A percentile compares a stretch with the other conserved stretches of the same genome.
These are phyloP conservation scores for Trichechus manatus DNA, from an alignment of 2,113 vertebrate species.

Conservation along the genomic window DNA sequence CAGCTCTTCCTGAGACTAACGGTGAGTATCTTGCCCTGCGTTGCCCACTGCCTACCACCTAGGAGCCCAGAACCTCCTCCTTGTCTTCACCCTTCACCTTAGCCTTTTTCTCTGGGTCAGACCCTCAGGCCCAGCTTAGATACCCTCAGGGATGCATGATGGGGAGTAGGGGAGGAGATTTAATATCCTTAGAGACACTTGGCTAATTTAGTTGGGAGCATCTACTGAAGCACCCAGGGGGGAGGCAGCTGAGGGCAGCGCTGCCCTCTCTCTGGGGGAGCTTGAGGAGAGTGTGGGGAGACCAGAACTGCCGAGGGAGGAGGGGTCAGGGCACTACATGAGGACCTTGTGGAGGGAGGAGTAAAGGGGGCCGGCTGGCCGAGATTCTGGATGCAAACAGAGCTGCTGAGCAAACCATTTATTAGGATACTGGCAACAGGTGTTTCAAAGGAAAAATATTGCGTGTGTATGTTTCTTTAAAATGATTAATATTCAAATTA, in stretches of 20 bases:
- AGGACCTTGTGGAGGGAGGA: background rate
- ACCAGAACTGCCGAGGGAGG: background rate
- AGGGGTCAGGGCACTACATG: background rate
- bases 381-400: background rate
- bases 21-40: background rate
- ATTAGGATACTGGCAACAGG: constrained; percentile 56
- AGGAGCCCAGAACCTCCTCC: background rate
- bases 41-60: too few relatives aligned
- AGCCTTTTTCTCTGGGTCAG: background rate
- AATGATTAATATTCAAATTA: constrained; percentile 83
- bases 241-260: background rate
- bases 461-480: constrained; percentile 55
- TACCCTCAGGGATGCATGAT: too few relatives aligned
- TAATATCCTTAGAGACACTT: background rate
- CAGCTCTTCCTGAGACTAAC: background rate
- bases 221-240: fast-evolving
- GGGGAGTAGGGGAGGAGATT: fast-evolving
- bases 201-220: background rate
- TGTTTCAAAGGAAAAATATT: constrained; percentile 73
- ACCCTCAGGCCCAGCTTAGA: background rate
- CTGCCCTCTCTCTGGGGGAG: background rate
- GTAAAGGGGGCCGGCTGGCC: background rate
- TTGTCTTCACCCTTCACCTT: background rate
- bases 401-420: constrained; percentile 35
- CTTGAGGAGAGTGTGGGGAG: background rate